phyloP scores from a whole-genome alignment of 2,797 vertebrate genomes.

The Smutsia temminckii region DNA sequence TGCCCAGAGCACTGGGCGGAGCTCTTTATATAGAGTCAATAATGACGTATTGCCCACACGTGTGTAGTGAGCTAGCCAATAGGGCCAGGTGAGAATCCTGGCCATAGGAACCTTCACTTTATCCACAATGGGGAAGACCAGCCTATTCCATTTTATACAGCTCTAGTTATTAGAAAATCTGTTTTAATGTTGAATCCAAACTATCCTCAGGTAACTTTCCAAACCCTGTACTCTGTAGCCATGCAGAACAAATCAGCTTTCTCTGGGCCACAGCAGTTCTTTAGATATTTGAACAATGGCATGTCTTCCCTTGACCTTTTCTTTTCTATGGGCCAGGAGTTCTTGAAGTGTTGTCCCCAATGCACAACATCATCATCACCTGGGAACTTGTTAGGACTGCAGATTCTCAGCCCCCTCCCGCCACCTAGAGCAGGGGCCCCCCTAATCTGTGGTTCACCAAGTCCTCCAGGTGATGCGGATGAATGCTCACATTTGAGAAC shows the following conservation, averaged over 20 bases:
- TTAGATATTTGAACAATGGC: background rate
- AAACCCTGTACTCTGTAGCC: background rate
- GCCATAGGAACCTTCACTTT: no score
- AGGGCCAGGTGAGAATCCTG: no score
- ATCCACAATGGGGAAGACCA: background rate
- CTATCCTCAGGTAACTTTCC: background rate
- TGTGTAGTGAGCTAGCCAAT: no score
- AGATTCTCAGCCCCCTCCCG: background rate
- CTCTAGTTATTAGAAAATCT: slow-evolving; percentile 3
- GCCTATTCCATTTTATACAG: background rate
- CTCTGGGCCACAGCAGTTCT: background rate
- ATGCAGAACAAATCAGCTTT: background rate
- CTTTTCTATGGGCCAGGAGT: background rate
- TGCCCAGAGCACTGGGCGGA: no score
- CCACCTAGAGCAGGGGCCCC: background rate
- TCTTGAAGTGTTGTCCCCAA: background rate
- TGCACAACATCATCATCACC: background rate
- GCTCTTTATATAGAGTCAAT: no score
- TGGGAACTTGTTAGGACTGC: background rate
- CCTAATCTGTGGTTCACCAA: background rate
- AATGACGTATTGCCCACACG: no score
- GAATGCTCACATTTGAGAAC: slow-evolving; percentile 7
- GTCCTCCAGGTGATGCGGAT: background rate
- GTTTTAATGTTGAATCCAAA: slow-evolving; percentile 22
- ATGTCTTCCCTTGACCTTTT: background rate